phyloP scores from a whole-genome alignment of 1,140 invertebrate genomes.

The Ceratina calcarata region DNA sequence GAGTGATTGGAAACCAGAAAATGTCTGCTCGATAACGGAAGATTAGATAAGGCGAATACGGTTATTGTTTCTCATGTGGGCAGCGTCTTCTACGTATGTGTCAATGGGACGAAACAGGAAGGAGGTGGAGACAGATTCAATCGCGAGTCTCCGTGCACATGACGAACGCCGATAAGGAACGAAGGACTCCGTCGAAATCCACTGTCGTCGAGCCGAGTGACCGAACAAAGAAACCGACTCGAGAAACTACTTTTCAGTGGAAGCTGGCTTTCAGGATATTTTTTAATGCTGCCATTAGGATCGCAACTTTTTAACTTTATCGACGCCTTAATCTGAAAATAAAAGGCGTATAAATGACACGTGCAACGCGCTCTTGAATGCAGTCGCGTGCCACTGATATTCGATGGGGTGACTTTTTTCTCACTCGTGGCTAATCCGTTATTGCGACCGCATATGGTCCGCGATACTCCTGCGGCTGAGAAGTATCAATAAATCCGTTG shows the following conservation, averaged over 20 bases:
- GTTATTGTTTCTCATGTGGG: conserved; percentile 24
- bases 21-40: conserved; percentile 16
- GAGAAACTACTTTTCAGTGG: neutral
- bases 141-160: conserved; percentile 14
- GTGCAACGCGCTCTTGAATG: conserved; percentile 42
- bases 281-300: conserved; percentile 48
- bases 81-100: conserved; percentile 49
- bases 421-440: conserved; percentile 29
- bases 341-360: conserved; percentile 58
- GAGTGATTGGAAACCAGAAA: neutral
- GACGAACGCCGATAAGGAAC: conserved; percentile 39
- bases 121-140: conserved; percentile 47
- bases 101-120: conserved; percentile 49
- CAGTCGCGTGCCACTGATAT: conserved; percentile 40
- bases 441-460: conserved; percentile 37
- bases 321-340: conserved; percentile 54
- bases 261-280: neutral
- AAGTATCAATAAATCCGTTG: too few relatives aligned
- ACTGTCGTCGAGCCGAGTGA: neutral
- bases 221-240: neutral
- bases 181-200: conserved; percentile 3
- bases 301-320: conserved; percentile 40
- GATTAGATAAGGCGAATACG: conserved; percentile 52
- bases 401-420: conserved; percentile 46
- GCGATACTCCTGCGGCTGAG: neutral